Evolutionary conservation across 2,113 vertebrate genomes (phyloP).

Genomic region (Ictidomys tridecemlineatus): DNA sequence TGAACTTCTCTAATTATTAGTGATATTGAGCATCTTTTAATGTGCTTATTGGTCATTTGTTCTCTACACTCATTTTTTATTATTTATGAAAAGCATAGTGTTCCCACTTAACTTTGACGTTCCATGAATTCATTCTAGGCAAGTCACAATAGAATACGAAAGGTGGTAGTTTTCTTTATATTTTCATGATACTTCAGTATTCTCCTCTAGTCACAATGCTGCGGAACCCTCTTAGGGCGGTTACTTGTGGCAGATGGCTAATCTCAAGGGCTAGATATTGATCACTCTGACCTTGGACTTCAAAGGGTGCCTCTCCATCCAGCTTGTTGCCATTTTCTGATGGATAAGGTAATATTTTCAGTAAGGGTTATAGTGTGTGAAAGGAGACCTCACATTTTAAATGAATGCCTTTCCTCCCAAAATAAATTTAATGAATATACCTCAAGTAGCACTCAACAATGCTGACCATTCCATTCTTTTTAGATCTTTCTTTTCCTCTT

Average conservation of each 20-base stretch:
- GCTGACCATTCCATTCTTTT: background rate
- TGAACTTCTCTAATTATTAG: background rate
- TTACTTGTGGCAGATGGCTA: background rate
- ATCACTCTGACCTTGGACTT: background rate
- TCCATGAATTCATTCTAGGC: background rate
- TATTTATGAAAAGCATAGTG: background rate
- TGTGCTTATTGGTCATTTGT: background rate
- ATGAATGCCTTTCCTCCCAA: background rate
- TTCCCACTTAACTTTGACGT: background rate
- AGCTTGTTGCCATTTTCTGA: background rate
- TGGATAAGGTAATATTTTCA: background rate
- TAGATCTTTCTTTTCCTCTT: background rate
- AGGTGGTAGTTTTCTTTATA: background rate
- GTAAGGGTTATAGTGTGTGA: background rate
- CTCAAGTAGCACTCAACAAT: background rate
- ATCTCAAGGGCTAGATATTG: background rate
- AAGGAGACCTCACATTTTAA: background rate
- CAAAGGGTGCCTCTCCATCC: background rate
- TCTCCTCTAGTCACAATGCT: background rate
- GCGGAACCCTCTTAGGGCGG: background rate
- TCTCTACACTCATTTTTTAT: conserved; percentile 8
- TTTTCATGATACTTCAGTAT: background rate
- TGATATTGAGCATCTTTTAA: background rate
- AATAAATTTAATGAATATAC: background rate
- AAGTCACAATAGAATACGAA: background rate